These are phyloP conservation scores for Tympanoctomys barrerae DNA, from an alignment of 2,797 vertebrate genomes.

Conservation along the genomic window DNA sequence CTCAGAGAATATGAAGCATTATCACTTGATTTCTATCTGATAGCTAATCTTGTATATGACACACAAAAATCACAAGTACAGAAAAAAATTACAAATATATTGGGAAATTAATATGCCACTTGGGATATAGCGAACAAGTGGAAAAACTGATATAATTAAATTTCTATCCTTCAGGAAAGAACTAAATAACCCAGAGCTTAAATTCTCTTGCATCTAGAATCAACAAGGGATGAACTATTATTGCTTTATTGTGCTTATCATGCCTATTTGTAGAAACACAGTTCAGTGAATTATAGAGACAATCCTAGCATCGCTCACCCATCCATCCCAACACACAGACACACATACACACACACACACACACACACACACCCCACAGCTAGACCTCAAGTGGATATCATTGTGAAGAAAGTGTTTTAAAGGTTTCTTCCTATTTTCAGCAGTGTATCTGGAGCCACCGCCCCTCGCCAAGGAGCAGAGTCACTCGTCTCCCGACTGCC, in stretches of 20 bases:
- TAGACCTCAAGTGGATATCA: not conserved
- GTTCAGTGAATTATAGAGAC: conserved; percentile 41
- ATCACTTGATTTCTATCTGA: conserved; percentile 38
- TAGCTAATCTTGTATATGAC: not conserved
- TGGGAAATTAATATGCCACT: conserved; percentile 59
- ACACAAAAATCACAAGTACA: conserved; percentile 18
- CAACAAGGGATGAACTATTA: conserved; percentile 22
- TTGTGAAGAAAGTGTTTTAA: not conserved
- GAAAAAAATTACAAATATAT: conserved; percentile 19
- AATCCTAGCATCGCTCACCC: not conserved
- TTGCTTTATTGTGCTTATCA: not conserved
- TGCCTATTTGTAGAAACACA: conserved; percentile 46
- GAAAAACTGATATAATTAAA: conserved; percentile 60
- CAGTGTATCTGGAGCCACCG: not conserved
- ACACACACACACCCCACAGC: not conserved
- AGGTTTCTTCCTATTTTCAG: not conserved
- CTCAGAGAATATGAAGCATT: not conserved
- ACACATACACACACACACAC: not conserved
- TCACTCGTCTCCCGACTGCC: not conserved
- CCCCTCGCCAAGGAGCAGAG: not conserved
- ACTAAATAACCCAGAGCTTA: conserved; percentile 58
- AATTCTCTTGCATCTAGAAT: conserved; percentile 52
- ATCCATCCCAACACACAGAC: not conserved
- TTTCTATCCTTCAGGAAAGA: conserved; percentile 48
- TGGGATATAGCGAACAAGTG: conserved; percentile 4